phyloP scores from a whole-genome alignment of 2,797 vertebrate species.

The Podarcis lilfordi region DNA sequence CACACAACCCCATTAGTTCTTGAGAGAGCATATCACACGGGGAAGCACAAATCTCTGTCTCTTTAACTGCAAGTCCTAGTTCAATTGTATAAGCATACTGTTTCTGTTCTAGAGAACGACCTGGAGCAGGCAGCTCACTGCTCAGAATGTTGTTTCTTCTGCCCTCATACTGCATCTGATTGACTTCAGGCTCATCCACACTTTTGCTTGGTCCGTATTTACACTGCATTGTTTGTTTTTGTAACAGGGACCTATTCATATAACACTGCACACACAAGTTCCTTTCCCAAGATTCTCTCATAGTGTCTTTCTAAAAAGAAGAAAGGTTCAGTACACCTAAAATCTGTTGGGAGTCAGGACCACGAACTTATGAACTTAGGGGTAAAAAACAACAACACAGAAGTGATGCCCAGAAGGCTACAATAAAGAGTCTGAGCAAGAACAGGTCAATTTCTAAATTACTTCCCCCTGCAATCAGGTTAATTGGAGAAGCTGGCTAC shows the following conservation, averaged over 20 bases:
- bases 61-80: background rate
- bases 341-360: conserved; percentile 15
- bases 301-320: background rate
- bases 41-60: background rate
- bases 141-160: background rate
- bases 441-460: conserved; percentile 68
- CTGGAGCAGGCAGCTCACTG: background rate
- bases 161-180: background rate
- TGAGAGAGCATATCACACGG: background rate
- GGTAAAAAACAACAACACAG: conserved; percentile 25
- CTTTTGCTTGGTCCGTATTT: too few relatives aligned
- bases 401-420: conserved; percentile 65
- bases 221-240: background rate
- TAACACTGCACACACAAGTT: background rate
- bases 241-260: background rate
- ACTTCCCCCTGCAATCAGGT: conserved; percentile 66
- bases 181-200: background rate
- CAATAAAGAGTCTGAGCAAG: conserved; percentile 66
- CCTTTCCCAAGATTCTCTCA: background rate
- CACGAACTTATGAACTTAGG: conserved; percentile 11
- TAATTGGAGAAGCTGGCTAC: conserved; percentile 65
- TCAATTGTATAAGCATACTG: background rate
- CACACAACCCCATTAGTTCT: background rate
- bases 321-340: background rate
- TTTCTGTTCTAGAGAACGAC: background rate